Percentiles rank a stretch among this genome's conserved stretches.
Conservation (phyloP, 2,888 invertebrate species). For the Zygothrica quintamaculata region DNA sequence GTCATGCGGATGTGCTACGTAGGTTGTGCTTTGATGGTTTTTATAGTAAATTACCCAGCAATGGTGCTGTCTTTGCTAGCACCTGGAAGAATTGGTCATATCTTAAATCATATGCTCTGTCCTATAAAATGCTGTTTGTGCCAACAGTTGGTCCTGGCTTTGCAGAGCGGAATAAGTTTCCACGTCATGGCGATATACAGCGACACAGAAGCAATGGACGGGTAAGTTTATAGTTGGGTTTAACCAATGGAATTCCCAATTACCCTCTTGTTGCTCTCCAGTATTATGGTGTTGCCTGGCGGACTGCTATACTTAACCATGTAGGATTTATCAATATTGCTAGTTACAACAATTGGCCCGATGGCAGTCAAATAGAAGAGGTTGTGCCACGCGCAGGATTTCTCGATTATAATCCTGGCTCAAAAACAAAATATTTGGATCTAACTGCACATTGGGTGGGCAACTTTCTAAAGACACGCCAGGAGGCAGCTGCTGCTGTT, state of each 20-base stretch:
- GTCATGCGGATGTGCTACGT: conserved; percentile 86
- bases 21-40: conserved; percentile 87
- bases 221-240: conserved; percentile 57
- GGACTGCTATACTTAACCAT: conserved; percentile 86
- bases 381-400: conserved; percentile 84
- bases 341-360: conserved; percentile 91
- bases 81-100: conserved; percentile 87
- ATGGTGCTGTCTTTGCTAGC: conserved; percentile 88
- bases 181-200: conserved; percentile 82
- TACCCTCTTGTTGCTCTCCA: conserved; percentile 38
- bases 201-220: conserved; percentile 84
- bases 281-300: conserved; percentile 88
- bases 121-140: conserved; percentile 87
- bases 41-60: conserved; percentile 88
- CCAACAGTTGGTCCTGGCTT: conserved; percentile 90
- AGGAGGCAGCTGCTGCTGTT: conserved; percentile 76
- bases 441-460: conserved; percentile 87
- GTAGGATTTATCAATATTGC: conserved; percentile 87
- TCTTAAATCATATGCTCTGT: conserved; percentile 86
- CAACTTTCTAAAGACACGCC: conserved; percentile 85
- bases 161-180: conserved; percentile 87
- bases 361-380: conserved; percentile 90
- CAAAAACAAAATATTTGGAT: conserved; percentile 87
- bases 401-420: conserved; percentile 87
- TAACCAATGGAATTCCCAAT: not conserved